Evolutionary conservation across 2,113 vertebrate species (phyloP), one percentile per base, ranked within the genome.

Genomic region (Butorides virescens): DNA sequence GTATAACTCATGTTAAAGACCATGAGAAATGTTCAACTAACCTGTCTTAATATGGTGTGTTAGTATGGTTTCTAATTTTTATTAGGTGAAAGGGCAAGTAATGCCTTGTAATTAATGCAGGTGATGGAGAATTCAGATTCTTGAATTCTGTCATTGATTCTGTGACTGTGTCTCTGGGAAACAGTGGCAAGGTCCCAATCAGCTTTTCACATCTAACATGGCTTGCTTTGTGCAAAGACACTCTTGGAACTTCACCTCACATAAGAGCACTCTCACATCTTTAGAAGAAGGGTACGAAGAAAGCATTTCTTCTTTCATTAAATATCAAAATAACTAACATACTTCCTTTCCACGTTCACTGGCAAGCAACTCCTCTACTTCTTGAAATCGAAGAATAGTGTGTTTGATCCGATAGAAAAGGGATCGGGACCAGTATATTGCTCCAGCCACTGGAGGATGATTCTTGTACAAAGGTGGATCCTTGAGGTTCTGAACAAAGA

Each of bases 401-500:
- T 96, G 97, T 59, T 99, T 98, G 65, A 99, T 99, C 23, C 97
- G 95, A 26, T 86, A n/a, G 88, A 98, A 98, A 52, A 99, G 98
- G 15, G 97, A 98, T 3, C 98, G 98, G 5, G 96, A 98, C 99
- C 99, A 99, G 87, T 96, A 97, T 80, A 99, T 99, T 21, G 99
- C 98, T n/a, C 99, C 99, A 10, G 99, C 98, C 55, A 99, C 96
- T 0, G 98, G 99, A 58, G 99, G 99, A 47, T 99, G 98, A 49
- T 98, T 98, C 94, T 98, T 99, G 92, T 82, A 98, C 44, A 99
- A 78, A 0, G 98, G 99, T 0, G 99, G 99, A 63, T 98, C 97
- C 50, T 98, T 96, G 6, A 98, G 97, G 71, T 98, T 97, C 89
- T 97, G 87, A 68, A 98, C 59, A 88, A 99, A 99, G 36, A 99